phyloP scores from a whole-genome alignment of 2,888 invertebrate species.

The Priocnemis perturbator region DNA sequence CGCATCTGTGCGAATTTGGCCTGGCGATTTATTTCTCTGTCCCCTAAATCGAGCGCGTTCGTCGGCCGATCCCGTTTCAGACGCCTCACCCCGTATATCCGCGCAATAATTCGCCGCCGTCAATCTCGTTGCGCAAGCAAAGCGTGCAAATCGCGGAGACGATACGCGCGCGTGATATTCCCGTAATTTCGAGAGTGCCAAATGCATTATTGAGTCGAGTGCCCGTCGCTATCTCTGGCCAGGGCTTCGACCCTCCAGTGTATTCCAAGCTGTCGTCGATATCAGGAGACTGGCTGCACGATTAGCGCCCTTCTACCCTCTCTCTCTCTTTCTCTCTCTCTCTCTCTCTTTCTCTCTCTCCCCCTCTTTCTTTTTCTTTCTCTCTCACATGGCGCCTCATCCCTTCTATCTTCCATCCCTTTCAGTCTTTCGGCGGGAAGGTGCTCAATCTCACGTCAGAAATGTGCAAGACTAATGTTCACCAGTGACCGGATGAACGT shows the following conservation, averaged over 20 bases:
- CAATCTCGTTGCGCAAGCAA: conserved; percentile 12
- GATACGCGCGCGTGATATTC: conserved; percentile 42
- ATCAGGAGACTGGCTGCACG: conserved; percentile 21
- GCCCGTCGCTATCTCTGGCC: conserved; percentile 25
- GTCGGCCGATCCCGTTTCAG: no score
- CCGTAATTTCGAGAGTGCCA: conserved; percentile 62
- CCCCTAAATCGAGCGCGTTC: no score
- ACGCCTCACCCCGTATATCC: no score
- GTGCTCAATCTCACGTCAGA: no score
- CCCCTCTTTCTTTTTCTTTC: background rate
- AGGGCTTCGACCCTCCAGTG: conserved; percentile 8
- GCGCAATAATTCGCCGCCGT: no score
- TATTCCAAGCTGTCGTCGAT: conserved; percentile 15
- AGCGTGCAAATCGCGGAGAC: conserved; percentile 17
- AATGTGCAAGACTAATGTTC: no score
- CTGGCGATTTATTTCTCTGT: no score
- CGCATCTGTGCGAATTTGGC: no score
- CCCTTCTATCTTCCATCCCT: background rate
- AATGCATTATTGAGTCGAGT: conserved; percentile 61
- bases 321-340: no score
- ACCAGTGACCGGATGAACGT: no score
- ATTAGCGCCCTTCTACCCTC: background rate
- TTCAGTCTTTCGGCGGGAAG: no score
- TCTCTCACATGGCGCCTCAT: no score
- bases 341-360: background rate